Base-by-base conservation (phyloP, 2,113 vertebrate genomes). In the Oceanodroma tethys region DNA sequence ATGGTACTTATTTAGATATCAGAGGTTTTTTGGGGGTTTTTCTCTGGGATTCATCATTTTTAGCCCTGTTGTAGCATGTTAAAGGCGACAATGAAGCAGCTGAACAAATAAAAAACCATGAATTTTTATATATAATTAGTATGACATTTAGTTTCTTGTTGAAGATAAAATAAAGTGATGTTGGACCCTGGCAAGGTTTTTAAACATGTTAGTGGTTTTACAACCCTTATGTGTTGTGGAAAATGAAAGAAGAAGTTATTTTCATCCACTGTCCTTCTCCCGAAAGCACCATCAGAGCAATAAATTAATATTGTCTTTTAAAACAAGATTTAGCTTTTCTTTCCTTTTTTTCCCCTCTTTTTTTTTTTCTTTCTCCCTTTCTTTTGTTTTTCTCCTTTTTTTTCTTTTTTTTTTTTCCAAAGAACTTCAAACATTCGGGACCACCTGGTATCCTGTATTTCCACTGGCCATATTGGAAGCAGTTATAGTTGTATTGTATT, bases 21-120 rank as follows among this genome's bases (percentile, higher is more conserved):
- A 98, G 98, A 99, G 98, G 98, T 90, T 95, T 99, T 98, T 98
- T 98, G 98, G 99, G 98, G 85, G 66, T 88, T 93, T 98, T 96
- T 98, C 98, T 99, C 98, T 98, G 99, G 98, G 98, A 99, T 98
- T 99, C 99, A 99, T 99, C 98, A 99, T 98, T 99, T 99, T 99
- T 99, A 99, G 98, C 99, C 99, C 99, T 99, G 98, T 99, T 99
- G 99, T 99, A 99, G 99, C 99, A 99, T 99, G 99, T 99, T 98
- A 98, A 97, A 99, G 98, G 98, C 95, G 96, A 99, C 98, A 99
- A 98, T 98, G 98, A 99, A 99, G 98, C 99, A 99, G 98, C 98
- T 99, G 98, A 99, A 99, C 99, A 99, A 99, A 99, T 98, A 98
- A 99, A 99, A 98, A 82, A 63, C 1, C 93, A 90, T 98, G 97